phyloP scores from a whole-genome alignment of 1,140 invertebrate genomes.

The Phymastichus coffea region DNA sequence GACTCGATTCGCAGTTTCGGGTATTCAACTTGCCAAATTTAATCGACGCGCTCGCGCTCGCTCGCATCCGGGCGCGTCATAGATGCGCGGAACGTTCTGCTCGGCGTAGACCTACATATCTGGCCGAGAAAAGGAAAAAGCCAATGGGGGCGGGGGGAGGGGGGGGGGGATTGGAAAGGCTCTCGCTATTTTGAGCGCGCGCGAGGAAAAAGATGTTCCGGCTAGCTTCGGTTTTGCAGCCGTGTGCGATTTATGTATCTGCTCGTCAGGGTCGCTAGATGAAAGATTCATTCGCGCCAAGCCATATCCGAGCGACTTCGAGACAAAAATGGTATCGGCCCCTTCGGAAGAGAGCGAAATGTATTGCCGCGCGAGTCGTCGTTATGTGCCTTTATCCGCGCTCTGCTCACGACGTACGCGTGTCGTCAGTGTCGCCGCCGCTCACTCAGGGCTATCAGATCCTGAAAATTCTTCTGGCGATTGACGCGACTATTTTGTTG shows the following conservation, averaged over 20 bases:
- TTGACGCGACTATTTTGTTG: neutral
- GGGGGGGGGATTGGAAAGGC: neutral
- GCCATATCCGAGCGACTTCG: neutral
- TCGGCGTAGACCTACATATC: too few relatives aligned
- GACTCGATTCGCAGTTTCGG: too few relatives aligned
- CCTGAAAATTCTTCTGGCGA: neutral
- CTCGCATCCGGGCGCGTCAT: too few relatives aligned
- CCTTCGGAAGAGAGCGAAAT: constrained; percentile 10
- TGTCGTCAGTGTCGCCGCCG: too few relatives aligned
- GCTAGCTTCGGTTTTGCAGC: too few relatives aligned
- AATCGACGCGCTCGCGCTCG: too few relatives aligned
- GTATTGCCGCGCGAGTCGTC: too few relatives aligned
- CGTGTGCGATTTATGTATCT: neutral
- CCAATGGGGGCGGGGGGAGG: neutral
- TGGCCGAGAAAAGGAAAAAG: neutral
- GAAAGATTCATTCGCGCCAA: constrained; percentile 9
- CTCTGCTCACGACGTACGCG: too few relatives aligned
- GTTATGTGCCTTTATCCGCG: too few relatives aligned
- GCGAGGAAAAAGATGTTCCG: constrained; percentile 10
- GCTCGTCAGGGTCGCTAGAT: neutral
- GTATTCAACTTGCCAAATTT: too few relatives aligned
- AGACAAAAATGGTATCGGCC: constrained; percentile 11
- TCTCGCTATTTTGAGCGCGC: neutral
- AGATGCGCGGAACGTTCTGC: too few relatives aligned
- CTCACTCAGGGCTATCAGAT: neutral